phyloP scores from a whole-genome alignment of 2,888 invertebrate species.

The Nephrocerus scutellatus region DNA sequence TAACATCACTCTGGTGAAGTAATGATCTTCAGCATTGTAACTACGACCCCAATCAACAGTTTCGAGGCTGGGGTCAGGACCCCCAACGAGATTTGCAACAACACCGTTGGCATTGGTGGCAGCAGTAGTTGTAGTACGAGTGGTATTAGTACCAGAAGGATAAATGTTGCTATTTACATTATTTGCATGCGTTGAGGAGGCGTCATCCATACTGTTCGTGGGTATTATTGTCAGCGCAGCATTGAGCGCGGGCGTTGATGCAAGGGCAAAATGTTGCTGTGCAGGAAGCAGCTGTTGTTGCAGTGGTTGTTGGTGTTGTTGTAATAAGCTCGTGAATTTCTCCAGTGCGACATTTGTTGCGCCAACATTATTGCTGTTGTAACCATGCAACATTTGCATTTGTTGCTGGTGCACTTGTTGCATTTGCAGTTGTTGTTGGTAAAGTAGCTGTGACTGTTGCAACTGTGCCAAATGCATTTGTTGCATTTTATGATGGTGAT shows the following conservation, averaged over 20 bases:
- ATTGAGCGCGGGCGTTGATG: slow-evolving; percentile 33
- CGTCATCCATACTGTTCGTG: slow-evolving; percentile 16
- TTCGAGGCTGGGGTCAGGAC: too few species aligned
- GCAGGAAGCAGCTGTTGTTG: slow-evolving; percentile 18
- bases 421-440: slow-evolving; percentile 15
- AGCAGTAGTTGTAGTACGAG: slow-evolving; percentile 31
- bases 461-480: slow-evolving; percentile 39
- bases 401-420: slow-evolving; percentile 36
- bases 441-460: slow-evolving; percentile 31
- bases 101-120: slow-evolving; percentile 29
- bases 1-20: too few species aligned
- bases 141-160: slow-evolving; percentile 46
- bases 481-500: slow-evolving; percentile 20
- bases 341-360: slow-evolving; percentile 28
- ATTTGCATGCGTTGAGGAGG: slow-evolving; percentile 36
- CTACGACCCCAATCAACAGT: slow-evolving; percentile 11
- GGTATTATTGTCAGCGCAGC: slow-evolving; percentile 37
- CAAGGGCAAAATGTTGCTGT: slow-evolving; percentile 31
- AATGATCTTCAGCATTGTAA: slow-evolving; percentile 9
- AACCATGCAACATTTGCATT: slow-evolving; percentile 42
- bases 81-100: slow-evolving; percentile 34
- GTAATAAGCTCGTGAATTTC: slow-evolving; percentile 35
- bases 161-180: slow-evolving; percentile 47
- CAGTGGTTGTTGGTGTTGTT: slow-evolving; percentile 23
- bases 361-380: slow-evolving; percentile 37